Conservation (phyloP, 2,113 vertebrate species). For the Sapayoa aenigma region DNA sequence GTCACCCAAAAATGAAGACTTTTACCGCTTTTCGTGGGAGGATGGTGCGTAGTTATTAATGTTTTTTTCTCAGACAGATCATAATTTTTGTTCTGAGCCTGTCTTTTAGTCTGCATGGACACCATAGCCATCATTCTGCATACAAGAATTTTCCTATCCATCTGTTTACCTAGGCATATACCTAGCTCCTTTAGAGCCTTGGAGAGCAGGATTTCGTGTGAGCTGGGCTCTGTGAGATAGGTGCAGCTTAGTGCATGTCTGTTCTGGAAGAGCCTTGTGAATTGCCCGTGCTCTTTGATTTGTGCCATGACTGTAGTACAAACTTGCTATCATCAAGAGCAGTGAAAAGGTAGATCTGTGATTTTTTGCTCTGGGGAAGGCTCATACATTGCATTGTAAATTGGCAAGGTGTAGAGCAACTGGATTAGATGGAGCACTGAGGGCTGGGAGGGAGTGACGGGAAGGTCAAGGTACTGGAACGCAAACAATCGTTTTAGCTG, state of each 20-base stretch:
- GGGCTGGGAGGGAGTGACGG: not conserved
- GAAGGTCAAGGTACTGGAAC: not conserved
- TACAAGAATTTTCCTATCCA: not conserved
- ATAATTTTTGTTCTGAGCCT: not conserved
- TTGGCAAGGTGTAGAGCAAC: not conserved
- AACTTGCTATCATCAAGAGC: not conserved
- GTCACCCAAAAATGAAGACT: conserved; percentile 89
- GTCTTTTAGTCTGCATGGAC: not conserved
- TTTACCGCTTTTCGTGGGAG: conserved; percentile 96
- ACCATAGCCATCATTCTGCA: not conserved
- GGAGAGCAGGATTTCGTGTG: not conserved
- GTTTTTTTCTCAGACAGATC: not conserved
- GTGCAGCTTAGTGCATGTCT: not conserved
- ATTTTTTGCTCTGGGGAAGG: not conserved
- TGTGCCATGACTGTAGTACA: not conserved
- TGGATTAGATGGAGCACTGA: not conserved
- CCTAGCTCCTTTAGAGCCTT: not conserved
- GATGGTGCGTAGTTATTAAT: conserved; percentile 80
- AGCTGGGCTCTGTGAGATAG: not conserved
- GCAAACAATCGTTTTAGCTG: not conserved
- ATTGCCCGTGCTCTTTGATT: not conserved
- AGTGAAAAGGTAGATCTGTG: not conserved
- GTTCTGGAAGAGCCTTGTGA: not conserved
- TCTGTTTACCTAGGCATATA: not conserved
- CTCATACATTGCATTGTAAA: not conserved